phyloP scores from a whole-genome alignment of 2,888 invertebrate species.

The Amphiduros pacificus region DNA sequence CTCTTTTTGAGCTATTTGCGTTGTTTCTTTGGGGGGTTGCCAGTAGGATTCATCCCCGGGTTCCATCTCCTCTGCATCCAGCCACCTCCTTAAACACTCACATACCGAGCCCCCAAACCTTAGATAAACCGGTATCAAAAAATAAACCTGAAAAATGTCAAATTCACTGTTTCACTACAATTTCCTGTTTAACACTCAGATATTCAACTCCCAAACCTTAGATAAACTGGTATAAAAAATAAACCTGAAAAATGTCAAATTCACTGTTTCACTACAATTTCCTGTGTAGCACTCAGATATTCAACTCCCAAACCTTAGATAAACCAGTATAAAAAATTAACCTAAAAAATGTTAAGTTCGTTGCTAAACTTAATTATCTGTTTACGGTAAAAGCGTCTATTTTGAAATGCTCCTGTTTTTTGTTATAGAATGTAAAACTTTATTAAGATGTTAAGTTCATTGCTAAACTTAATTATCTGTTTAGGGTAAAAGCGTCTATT shows the following conservation, averaged over 20 bases:
- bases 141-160: constrained; percentile 39
- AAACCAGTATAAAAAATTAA: constrained; percentile 41
- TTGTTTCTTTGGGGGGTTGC: constrained; percentile 24
- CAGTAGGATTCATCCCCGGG: constrained; percentile 37
- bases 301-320: constrained; percentile 42
- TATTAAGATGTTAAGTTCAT: constrained; percentile 15
- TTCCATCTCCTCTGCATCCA: constrained; percentile 34
- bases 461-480: too few relatives aligned
- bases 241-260: constrained; percentile 37
- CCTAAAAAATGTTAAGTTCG: constrained; percentile 32
- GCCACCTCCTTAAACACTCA: constrained; percentile 39
- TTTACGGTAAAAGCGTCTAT: too few relatives aligned
- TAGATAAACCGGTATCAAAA: constrained; percentile 40
- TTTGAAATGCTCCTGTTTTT: too few relatives aligned
- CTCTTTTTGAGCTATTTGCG: background rate
- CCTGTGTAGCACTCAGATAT: constrained; percentile 18
- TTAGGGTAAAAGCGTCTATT: too few relatives aligned
- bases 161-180: background rate
- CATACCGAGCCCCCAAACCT: constrained; percentile 43
- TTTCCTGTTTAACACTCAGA: background rate
- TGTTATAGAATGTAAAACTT: too few relatives aligned
- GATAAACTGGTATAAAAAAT: constrained; percentile 39
- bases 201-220: constrained; percentile 42
- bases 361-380: background rate
- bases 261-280: background rate